phyloP scores from a whole-genome alignment of 1,140 invertebrate species.

The Chrysomallon squamiferum region DNA sequence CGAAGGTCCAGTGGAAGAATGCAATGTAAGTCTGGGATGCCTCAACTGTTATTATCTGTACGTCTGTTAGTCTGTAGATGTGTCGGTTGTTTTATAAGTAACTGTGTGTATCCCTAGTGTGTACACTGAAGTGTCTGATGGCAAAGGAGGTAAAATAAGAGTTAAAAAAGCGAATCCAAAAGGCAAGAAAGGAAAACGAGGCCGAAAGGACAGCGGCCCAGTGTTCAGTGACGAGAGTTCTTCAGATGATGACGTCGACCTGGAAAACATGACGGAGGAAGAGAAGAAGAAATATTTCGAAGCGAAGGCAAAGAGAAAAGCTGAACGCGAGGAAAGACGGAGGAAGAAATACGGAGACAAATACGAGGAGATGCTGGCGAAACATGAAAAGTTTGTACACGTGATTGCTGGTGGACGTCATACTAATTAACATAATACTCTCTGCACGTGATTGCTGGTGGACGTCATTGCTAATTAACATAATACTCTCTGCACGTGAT shows the following conservation, averaged over 20 bases:
- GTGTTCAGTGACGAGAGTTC: constrained; percentile 55
- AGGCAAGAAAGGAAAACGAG: constrained; percentile 28
- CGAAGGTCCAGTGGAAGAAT: too few relatives aligned
- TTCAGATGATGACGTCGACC: constrained; percentile 55
- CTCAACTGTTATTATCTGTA: too few relatives aligned
- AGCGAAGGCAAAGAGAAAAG: constrained; percentile 47
- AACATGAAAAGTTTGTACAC: constrained; percentile 53
- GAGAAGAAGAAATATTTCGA: constrained; percentile 55
- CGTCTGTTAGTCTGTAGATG: too few relatives aligned
- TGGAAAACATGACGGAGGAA: constrained; percentile 61
- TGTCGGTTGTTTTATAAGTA: not conserved
- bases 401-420: not conserved
- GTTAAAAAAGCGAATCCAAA: constrained; percentile 51
- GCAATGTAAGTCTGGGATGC: too few relatives aligned
- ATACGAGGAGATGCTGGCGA: constrained; percentile 59
- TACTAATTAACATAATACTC: too few relatives aligned
- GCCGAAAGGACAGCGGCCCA: constrained; percentile 17
- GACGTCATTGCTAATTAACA: too few relatives aligned
- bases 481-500: too few relatives aligned
- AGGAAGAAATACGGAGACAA: constrained; percentile 62
- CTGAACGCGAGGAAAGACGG: constrained; percentile 48
- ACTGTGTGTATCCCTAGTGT: constrained; percentile 25
- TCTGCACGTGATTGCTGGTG: too few relatives aligned
- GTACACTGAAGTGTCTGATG: constrained; percentile 52
- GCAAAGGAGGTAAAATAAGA: constrained; percentile 50